Evolutionary conservation across 2,113 vertebrate species (phyloP).

Genomic region (Ornithorhynchus anatinus): DNA sequence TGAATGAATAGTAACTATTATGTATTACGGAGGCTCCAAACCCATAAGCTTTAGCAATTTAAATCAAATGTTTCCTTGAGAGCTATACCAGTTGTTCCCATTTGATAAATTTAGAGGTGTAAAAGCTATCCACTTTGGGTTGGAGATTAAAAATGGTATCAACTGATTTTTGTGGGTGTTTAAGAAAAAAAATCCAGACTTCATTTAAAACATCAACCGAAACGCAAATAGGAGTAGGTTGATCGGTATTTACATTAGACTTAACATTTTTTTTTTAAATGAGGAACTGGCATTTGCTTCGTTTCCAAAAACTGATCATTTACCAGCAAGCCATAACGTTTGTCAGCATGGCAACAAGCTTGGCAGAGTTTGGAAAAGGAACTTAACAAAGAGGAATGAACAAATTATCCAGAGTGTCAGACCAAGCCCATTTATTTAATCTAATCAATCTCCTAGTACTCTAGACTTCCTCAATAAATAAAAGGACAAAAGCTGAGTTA

Average conservation of each 20-base stretch:
- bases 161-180: slow-evolving; percentile 36
- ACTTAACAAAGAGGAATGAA: slow-evolving; percentile 46
- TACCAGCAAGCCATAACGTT: slow-evolving; percentile 26
- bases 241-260: slow-evolving; percentile 60
- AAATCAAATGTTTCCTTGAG: slow-evolving; percentile 5
- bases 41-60: not conserved
- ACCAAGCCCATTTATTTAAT: slow-evolving; percentile 45
- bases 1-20: not conserved
- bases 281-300: slow-evolving; percentile 45
- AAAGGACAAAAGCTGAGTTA: slow-evolving; percentile 35
- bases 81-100: not conserved
- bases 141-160: slow-evolving; percentile 11
- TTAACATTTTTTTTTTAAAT: slow-evolving; percentile 24
- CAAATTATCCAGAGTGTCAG: slow-evolving; percentile 32
- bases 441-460: slow-evolving; percentile 17
- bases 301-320: slow-evolving; percentile 67
- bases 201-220: slow-evolving; percentile 48
- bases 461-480: slow-evolving; percentile 59
- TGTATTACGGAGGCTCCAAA: not conserved
- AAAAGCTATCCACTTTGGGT: not conserved
- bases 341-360: slow-evolving; percentile 19
- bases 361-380: slow-evolving; percentile 28
- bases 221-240: slow-evolving; percentile 66
- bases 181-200: slow-evolving; percentile 43
- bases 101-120: not conserved